Evolutionary conservation across 2,113 vertebrate species (phyloP).

Genomic region (Crypturellus undulatus): DNA sequence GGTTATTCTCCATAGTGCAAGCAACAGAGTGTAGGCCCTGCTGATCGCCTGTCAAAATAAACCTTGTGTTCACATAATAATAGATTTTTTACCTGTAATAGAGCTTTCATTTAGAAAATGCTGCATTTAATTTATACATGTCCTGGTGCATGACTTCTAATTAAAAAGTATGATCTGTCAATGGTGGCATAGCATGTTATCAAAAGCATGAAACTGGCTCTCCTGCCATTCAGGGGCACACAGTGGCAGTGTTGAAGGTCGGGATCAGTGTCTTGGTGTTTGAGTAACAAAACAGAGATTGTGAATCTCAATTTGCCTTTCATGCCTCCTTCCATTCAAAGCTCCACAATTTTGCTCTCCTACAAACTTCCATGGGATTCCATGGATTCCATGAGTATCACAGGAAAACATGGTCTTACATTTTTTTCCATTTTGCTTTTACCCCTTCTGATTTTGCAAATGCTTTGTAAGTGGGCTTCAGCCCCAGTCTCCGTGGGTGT

Average conservation of each 20-base stretch:
- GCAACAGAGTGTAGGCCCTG: neutral
- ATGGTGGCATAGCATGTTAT: neutral
- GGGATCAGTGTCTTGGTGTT: neutral
- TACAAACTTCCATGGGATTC: neutral
- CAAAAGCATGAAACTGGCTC: neutral
- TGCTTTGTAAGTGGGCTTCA: neutral
- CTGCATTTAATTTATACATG: neutral
- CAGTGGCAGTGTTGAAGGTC: neutral
- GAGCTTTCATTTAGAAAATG: neutral
- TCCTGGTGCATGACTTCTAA: neutral
- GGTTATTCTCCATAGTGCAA: neutral
- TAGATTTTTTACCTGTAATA: neutral
- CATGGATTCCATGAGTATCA: rapidly evolving
- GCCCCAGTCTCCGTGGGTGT: neutral
- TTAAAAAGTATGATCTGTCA: neutral
- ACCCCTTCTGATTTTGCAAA: neutral
- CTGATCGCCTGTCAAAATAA: neutral
- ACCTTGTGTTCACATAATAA: neutral
- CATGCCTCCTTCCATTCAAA: neutral
- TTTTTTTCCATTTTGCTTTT: neutral
- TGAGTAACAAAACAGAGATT: neutral
- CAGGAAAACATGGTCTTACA: neutral
- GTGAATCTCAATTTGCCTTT: neutral
- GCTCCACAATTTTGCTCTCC: neutral
- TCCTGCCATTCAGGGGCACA: neutral